Evolutionary conservation across 2,797 vertebrate species (phyloP).

Genomic region (Rhinophrynus dorsalis): DNA sequence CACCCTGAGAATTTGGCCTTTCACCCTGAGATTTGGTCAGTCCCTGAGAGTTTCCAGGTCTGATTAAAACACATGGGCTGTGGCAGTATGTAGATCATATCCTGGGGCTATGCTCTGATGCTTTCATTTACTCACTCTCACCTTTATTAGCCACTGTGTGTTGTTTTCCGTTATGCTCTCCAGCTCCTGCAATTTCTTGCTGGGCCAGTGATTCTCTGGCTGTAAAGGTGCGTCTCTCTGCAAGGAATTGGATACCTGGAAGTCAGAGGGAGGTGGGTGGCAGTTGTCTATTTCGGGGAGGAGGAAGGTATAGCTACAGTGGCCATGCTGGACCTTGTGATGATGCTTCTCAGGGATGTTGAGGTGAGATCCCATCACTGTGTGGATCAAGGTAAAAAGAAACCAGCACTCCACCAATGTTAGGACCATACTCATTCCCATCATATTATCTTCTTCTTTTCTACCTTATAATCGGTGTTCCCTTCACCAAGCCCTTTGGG

Average conservation of each 20-base stretch:
- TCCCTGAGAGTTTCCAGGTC: no score
- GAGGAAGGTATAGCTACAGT: constrained; percentile 80
- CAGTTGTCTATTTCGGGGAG: constrained; percentile 78
- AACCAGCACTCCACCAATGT: constrained; percentile 48
- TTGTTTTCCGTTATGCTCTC: constrained; percentile 79
- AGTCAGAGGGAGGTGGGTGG: constrained; percentile 57
- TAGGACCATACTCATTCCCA: constrained; percentile 1
- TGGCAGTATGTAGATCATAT: no score
- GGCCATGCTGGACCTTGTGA: constrained; percentile 76
- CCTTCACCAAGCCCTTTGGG: neutral
- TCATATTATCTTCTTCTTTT: neutral
- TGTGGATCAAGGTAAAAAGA: constrained; percentile 20
- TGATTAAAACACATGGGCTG: no score
- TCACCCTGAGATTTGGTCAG: no score
- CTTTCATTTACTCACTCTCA: constrained; percentile 48
- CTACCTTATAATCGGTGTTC: neutral
- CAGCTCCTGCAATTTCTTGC: constrained; percentile 71
- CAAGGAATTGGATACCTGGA: constrained; percentile 73
- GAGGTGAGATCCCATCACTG: constrained; percentile 10
- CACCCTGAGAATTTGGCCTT: no score
- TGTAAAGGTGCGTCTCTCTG: constrained; percentile 67
- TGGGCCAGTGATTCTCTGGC: constrained; percentile 67
- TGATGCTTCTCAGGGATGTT: constrained; percentile 64
- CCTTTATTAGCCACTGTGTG: constrained; percentile 82
- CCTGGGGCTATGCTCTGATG: no score